Conservation (phyloP, 2,888 invertebrate genomes). For the Melangyna quadrimaculata region DNA sequence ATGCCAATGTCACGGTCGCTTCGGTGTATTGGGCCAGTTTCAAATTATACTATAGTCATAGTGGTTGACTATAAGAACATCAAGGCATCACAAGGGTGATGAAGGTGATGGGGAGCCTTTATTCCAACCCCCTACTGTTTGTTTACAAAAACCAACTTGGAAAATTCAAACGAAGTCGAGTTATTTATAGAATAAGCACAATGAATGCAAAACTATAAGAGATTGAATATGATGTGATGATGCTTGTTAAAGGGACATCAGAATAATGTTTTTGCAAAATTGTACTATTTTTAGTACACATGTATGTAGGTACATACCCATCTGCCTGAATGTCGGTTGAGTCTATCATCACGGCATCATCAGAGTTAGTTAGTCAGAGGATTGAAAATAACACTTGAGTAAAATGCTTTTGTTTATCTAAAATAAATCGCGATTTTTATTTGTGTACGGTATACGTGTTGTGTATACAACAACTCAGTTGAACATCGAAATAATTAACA, state of each 20-base stretch:
- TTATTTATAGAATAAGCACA: conserved; percentile 37
- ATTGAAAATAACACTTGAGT: conserved; percentile 58
- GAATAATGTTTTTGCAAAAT: background rate
- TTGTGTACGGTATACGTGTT: background rate
- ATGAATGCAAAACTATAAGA: conserved; percentile 27
- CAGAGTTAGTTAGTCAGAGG: conserved; percentile 60
- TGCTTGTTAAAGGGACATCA: conserved; percentile 33
- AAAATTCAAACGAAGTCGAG: background rate
- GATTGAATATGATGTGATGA: conserved; percentile 18
- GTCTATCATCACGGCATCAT: conserved; percentile 25
- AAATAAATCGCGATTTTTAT: background rate
- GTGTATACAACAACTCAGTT: background rate
- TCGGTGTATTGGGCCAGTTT: background rate
- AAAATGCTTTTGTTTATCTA: conserved; percentile 50
- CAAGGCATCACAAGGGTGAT: background rate
- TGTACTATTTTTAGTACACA: no score
- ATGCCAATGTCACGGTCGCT: conserved; percentile 51
- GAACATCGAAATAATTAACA: background rate
- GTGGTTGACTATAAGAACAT: background rate
- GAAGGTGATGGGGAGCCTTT: background rate
- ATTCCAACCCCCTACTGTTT: conserved; percentile 3
- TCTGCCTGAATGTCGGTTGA: background rate
- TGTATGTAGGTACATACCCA: background rate
- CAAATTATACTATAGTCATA: background rate
- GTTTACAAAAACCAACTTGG: conserved; percentile 38